Evolutionary conservation across 2,888 invertebrate genomes (phyloP).

Genomic region (Pseudolycoriella hygida): DNA sequence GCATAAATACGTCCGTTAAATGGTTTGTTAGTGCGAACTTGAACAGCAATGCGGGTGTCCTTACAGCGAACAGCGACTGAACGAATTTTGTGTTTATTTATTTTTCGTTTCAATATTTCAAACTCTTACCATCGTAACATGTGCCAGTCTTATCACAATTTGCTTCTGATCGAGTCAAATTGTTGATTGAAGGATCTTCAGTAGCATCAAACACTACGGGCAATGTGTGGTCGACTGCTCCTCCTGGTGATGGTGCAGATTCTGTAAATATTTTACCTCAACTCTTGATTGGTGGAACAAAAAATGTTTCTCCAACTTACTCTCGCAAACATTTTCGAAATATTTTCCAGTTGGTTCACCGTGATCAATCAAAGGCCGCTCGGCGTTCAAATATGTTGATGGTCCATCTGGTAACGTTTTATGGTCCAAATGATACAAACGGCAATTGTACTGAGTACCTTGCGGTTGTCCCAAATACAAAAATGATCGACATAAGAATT

Average conservation of each 20-base stretch:
- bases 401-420: slow-evolving; percentile 84
- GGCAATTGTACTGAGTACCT: slow-evolving; percentile 72
- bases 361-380: slow-evolving; percentile 77
- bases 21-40: slow-evolving; percentile 82
- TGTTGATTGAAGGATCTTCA: slow-evolving; percentile 54
- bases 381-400: slow-evolving; percentile 76
- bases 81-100: no score
- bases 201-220: slow-evolving; percentile 63
- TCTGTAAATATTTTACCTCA: no score
- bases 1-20: slow-evolving; percentile 92
- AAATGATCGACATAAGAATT: slow-evolving; percentile 78
- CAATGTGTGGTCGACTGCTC: slow-evolving; percentile 35
- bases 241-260: slow-evolving; percentile 12
- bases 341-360: slow-evolving; percentile 81
- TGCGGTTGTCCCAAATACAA: slow-evolving; percentile 49
- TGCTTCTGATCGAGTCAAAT: slow-evolving; percentile 57
- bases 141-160: slow-evolving; percentile 91
- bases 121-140: slow-evolving; percentile 66
- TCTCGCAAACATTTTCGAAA: slow-evolving; percentile 80
- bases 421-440: slow-evolving; percentile 82
- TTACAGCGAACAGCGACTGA: slow-evolving; percentile 89
- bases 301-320: slow-evolving; percentile 33
- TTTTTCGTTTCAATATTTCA: no score
- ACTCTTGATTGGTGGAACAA: slow-evolving; percentile 10
- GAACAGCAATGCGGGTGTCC: slow-evolving; percentile 83